phyloP scores from a whole-genome alignment of 2,888 invertebrate genomes.

The Lasioglossum morio region DNA sequence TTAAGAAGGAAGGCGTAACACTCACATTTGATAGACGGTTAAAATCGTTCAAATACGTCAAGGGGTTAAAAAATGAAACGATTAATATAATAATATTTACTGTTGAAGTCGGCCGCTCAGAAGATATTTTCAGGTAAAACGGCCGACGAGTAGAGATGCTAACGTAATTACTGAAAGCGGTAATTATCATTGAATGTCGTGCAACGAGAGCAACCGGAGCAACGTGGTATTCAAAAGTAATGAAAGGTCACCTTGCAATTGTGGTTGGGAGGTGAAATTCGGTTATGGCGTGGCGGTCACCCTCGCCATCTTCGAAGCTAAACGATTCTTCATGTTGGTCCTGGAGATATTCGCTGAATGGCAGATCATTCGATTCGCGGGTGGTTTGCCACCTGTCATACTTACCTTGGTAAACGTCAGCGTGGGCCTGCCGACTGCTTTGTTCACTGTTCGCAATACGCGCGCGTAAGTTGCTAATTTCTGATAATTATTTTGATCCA shows the following conservation, averaged over 20 bases:
- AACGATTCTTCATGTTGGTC: constrained; percentile 77
- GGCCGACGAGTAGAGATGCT: neutral
- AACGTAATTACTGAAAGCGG: neutral
- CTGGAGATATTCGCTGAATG: constrained; percentile 79
- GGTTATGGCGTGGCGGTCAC: constrained; percentile 76
- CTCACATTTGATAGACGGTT: too few relatives aligned
- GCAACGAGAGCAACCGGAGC: constrained; percentile 41
- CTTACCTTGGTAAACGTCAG: constrained; percentile 74
- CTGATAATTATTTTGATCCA: neutral
- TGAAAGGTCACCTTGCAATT: constrained; percentile 57
- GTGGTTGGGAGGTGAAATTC: constrained; percentile 75
- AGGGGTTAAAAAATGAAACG: too few relatives aligned
- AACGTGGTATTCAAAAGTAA: constrained; percentile 45
- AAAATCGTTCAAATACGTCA: too few relatives aligned
- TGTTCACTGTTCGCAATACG: constrained; percentile 74
- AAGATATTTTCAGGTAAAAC: constrained; percentile 48
- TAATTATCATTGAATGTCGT: constrained; percentile 63
- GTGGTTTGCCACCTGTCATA: constrained; percentile 75
- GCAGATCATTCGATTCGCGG: constrained; percentile 78
- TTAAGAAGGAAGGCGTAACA: too few relatives aligned
- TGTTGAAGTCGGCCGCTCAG: constrained; percentile 4
- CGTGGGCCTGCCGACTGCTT: constrained; percentile 77
- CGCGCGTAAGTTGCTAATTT: constrained; percentile 71
- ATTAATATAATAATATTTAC: neutral
- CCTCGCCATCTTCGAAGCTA: constrained; percentile 78